These are phyloP conservation scores for Muscicapa adusta DNA, from an alignment of 2,113 vertebrate genomes.

Conservation along the genomic window DNA sequence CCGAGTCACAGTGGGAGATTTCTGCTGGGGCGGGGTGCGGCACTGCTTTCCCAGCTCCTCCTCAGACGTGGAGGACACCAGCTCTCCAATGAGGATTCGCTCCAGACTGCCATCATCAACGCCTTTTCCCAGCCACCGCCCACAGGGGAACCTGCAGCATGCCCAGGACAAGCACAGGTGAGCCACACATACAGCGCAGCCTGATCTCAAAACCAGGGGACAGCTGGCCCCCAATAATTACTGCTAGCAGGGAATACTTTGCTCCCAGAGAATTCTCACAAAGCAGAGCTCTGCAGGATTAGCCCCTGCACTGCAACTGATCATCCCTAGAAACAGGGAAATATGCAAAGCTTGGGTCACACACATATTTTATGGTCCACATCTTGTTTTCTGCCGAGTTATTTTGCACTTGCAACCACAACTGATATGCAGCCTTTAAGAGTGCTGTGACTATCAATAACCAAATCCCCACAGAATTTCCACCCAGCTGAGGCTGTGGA, in stretches of 20 bases:
- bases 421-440: background rate
- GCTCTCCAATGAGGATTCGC: slow-evolving; percentile 88
- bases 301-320: background rate
- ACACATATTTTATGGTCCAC: fast-evolving
- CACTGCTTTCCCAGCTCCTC: slow-evolving; percentile 83
- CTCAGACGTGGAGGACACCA: slow-evolving; percentile 70
- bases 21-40: slow-evolving; percentile 86
- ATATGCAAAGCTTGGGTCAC: background rate
- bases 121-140: slow-evolving; percentile 89
- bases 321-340: background rate
- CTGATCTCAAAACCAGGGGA: background rate
- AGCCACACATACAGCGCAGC: background rate
- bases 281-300: background rate
- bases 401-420: background rate
- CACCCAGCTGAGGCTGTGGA: background rate
- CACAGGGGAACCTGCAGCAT: slow-evolving; percentile 82
- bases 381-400: background rate
- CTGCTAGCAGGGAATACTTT: background rate
- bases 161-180: background rate
- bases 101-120: slow-evolving; percentile 92
- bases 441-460: background rate
- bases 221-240: background rate
- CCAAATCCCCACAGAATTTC: background rate
- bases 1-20: slow-evolving; percentile 80
- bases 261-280: background rate